Evolutionary conservation across 2,797 vertebrate species (phyloP).

Genomic region (Hydrolagus colliei): DNA sequence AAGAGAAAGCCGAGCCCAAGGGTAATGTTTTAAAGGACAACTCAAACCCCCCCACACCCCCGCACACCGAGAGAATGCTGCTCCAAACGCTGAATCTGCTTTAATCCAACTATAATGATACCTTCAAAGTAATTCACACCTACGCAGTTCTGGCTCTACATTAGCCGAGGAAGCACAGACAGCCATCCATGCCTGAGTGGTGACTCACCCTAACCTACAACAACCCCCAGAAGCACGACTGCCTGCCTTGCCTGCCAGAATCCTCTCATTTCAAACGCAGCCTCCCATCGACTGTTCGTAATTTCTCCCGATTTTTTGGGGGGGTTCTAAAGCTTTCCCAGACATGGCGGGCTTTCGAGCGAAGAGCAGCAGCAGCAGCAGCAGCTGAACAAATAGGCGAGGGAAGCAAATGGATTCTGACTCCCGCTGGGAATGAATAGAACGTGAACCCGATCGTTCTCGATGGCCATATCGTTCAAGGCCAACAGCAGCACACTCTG

Average conservation of each 20-base stretch:
- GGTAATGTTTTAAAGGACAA: too few species aligned
- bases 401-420: background rate
- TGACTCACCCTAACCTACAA: background rate
- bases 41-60: background rate
- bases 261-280: background rate
- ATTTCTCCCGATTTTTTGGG: background rate
- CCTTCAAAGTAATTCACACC: background rate
- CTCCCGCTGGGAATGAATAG: background rate
- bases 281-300: background rate
- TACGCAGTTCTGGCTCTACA: background rate
- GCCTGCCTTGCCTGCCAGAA: background rate
- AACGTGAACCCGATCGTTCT: background rate
- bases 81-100: conserved; percentile 23
- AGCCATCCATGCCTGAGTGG: too few species aligned
- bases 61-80: conserved; percentile 34
- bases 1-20: too few species aligned
- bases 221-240: background rate
- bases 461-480: background rate
- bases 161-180: background rate
- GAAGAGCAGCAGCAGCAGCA: background rate
- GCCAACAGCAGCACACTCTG: background rate
- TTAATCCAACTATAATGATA: background rate
- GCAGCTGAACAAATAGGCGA: background rate
- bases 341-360: background rate
- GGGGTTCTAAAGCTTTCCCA: background rate